Evolutionary conservation across 2,888 invertebrate species (phyloP).

Genomic region (Eumerus sabulonum): DNA sequence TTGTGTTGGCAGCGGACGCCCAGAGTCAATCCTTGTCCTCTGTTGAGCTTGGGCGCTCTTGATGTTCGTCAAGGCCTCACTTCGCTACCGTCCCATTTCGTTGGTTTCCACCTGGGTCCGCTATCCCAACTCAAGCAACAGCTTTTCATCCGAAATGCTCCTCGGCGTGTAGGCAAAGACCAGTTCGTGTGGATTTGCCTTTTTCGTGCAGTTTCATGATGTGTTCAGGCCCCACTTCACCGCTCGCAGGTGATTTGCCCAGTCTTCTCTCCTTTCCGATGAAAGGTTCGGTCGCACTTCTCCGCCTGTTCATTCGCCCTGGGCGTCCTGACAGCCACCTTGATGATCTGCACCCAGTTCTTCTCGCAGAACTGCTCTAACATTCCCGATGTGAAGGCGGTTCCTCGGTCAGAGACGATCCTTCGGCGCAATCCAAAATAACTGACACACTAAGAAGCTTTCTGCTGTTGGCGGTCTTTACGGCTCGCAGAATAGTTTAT

Average conservation of each 20-base stretch:
- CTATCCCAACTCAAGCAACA: background rate
- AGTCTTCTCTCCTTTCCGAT: background rate
- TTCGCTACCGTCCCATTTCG: background rate
- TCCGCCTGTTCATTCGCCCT: conserved; percentile 2
- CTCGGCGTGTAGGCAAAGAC: background rate
- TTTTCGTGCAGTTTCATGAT: background rate
- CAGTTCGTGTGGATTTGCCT: background rate
- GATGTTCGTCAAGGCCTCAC: conserved; percentile 1
- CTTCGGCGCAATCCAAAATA: background rate
- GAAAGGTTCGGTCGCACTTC: background rate
- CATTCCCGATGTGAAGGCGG: background rate
- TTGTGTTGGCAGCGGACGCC: background rate
- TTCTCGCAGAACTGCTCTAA: conserved; percentile 2
- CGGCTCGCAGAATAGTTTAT: background rate
- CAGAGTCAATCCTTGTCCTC: background rate
- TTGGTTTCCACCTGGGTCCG: background rate
- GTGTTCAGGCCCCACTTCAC: background rate
- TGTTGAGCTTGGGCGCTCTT: background rate
- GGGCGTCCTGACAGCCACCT: background rate
- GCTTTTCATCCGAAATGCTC: background rate
- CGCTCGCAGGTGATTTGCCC: background rate
- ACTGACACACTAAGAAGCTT: background rate
- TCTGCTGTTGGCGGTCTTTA: background rate
- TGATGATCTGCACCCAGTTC: background rate
- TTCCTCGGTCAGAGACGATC: background rate